Base-by-base conservation (phyloP, 2,888 invertebrate species). In the Sericinus montela region DNA sequence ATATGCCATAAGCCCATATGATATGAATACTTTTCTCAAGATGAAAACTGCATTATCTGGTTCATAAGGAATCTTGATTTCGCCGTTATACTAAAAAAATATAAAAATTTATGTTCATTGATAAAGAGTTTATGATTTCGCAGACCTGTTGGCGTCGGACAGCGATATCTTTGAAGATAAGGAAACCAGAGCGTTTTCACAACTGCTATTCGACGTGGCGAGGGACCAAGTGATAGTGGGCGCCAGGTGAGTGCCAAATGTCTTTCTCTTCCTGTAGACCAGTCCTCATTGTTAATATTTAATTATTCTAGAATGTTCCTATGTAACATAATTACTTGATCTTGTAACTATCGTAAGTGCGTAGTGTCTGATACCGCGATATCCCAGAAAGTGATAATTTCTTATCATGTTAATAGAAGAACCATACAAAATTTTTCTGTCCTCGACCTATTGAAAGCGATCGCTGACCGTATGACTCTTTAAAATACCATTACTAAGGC, bases 191-290 rank as follows among this genome's bases (percentile, higher is more conserved):
- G 92, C 94, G 59, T 97, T 93, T 83, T 94, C 95, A 44, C 94
- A 95, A 89, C 90, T 97, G 72, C 90, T 96, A 49, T 95, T 97
- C 78, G 97, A 97, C 86, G 94, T 95, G 51, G 93, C 94, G 59
- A 92, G 96, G 72, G 94, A 95, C 80, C 97, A 97, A 83, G 91
- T 97, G 65, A 91, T 97, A 67, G 95, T 97, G 62, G 97, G 97
- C 59, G 96, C 97, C 63, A 93, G 95, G 96, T 97, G 88, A 91
- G 92, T 85, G 56, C n/a, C n/a, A n/a, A n/a, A n/a, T n/a, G n/a
- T n/a, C n/a, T n/a, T n/a, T n/a, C n/a, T n/a, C n/a, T n/a, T n/a
- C n/a, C n/a, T n/a, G n/a, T n/a, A n/a, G n/a, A n/a, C n/a, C n/a
- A n/a, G n/a, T n/a, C n/a, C n/a, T n/a, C n/a, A n/a, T n/a, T n/a